Base-by-base conservation (phyloP, 2,888 invertebrate species). In the Agonopterix alstromeriana region DNA sequence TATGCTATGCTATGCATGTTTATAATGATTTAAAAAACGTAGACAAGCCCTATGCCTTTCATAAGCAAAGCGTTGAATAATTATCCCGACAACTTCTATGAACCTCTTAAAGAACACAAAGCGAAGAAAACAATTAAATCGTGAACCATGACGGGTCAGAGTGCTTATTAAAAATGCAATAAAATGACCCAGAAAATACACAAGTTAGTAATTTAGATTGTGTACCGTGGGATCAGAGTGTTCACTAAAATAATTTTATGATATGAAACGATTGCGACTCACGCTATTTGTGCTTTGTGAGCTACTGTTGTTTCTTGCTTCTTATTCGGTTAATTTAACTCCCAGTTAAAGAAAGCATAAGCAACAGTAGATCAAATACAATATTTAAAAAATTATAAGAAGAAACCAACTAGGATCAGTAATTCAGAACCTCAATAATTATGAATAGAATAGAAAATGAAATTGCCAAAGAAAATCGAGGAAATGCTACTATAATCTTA, bases 141-240 rank as follows among this genome's bases (percentile, higher is more conserved):
- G 53, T 60, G 54, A 58, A 65, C 67, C 69, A 54, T 67, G 68
- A 70, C 67, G 59, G 55, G 54, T 57, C 53, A 49, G 53, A 64
- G 55, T 54, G 52, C 63, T 67, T 70, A 70, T 71, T 72, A 70
- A 63, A 69, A 70, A 62, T 66, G 67, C 65, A 68, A 69, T 69
- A 65, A 71, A 74, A 61, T 70, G 66, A 70, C 63, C 70, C 63
- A 69, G 57, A 66, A 63, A 57, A 27, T 27, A 27, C 56, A 53
- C 48, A 46, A 45, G 11, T 49, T 50, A 59, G 52, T 49, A 46
- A 55, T 57, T 58, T 51, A 54, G 53, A 54, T 49, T 45, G 36
- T 43, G 50, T 43, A 38, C 14, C 47, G 47, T 48, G 48, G 45
- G 48, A 48, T 27, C 36, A 3, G 0, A 27, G 38, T 42, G 36